Evolutionary conservation across 2,888 invertebrate genomes (phyloP), one percentile per base, ranked within the genome.

Genomic region (Mythimna ferrago): DNA sequence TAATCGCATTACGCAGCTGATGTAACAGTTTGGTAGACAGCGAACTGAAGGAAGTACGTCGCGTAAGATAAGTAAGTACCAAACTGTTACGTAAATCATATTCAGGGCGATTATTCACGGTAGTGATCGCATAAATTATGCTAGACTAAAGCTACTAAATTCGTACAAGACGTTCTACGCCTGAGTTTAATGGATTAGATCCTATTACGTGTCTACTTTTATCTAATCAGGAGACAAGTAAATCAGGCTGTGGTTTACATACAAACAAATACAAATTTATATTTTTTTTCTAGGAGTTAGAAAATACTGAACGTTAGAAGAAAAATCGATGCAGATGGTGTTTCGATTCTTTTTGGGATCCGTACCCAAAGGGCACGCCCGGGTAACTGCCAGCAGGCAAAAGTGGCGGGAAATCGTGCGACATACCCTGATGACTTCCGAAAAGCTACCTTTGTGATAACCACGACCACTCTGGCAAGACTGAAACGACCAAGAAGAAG

Each of bases 121-220:
- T 62, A 68, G 71, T 72, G 78, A 85, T 83, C 82, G 77, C 76
- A 85, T 86, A 83, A 85, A 85, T 84, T 83, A 85, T 78, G 76
- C 64, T 73, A 78, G 82, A 83, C 76, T 82, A 68, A 71, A 84
- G 68, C 76, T 76, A 75, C 78, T 71, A 71, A 80, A 81, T 69
- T 83, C 51, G 74, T 83, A 76, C 72, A 72, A 70, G 76, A 38
- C 44, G 75, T 73, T 83, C 69, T 69, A 68, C 68, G 67, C 26
- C 64, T 72, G 65, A 72, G 73, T 62, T 88, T 88, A 85, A 86
- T 88, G 80, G 83, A 87, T 86, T 86, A 78, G 64, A 66, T 81
- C 21, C 60, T 60, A 67, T 35, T 32, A 57, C 66, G 38, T 56
- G 66, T 58, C 62, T 73, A 78, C 53, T 86, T 78, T 76, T 63